Evolutionary conservation across 2,888 invertebrate genomes (phyloP).

Genomic region (Pedicia rivosa): DNA sequence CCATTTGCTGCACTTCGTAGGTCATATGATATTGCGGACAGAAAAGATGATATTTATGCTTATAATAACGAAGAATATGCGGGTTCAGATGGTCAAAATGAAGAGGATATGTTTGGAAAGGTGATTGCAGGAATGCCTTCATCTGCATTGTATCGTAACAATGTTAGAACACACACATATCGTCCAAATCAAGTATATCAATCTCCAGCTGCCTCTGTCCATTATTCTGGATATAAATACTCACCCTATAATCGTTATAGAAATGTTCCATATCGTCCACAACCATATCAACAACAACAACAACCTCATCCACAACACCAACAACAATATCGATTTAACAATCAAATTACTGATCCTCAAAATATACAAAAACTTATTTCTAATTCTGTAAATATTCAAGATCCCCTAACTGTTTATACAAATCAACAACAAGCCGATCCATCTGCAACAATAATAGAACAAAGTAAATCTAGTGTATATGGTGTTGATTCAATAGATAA

Average conservation of each 20-base stretch:
- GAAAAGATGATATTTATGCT: conserved; percentile 46
- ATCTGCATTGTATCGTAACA: conserved; percentile 31
- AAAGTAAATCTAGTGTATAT: not conserved
- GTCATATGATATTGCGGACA: conserved; percentile 44
- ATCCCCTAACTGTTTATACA: not conserved
- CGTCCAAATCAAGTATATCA: conserved; percentile 7
- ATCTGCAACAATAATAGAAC: conserved; percentile 1
- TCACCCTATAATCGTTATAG: conserved; percentile 33
- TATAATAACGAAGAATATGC: conserved; percentile 52
- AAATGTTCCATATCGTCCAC: conserved; percentile 24
- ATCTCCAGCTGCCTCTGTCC: conserved; percentile 25
- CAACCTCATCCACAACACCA: conserved; percentile 4
- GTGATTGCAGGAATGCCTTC: conserved; percentile 54
- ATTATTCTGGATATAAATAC: conserved; percentile 30
- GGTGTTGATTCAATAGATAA: conserved; percentile 2
- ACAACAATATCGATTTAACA: conserved; percentile 6
- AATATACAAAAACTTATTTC: conserved; percentile 1
- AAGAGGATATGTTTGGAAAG: conserved; percentile 62
- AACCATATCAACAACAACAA: conserved; percentile 6
- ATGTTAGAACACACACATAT: conserved; percentile 15
- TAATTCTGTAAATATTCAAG: not conserved
- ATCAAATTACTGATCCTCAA: conserved; percentile 3
- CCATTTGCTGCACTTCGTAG: conserved; percentile 52
- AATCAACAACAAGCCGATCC: no score
- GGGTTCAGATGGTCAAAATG: conserved; percentile 46